Percentiles rank a stretch among this genome's conserved stretches.
Evolutionary conservation across 2,888 invertebrate species (phyloP).

Genomic region (Drosophila borborema): DNA sequence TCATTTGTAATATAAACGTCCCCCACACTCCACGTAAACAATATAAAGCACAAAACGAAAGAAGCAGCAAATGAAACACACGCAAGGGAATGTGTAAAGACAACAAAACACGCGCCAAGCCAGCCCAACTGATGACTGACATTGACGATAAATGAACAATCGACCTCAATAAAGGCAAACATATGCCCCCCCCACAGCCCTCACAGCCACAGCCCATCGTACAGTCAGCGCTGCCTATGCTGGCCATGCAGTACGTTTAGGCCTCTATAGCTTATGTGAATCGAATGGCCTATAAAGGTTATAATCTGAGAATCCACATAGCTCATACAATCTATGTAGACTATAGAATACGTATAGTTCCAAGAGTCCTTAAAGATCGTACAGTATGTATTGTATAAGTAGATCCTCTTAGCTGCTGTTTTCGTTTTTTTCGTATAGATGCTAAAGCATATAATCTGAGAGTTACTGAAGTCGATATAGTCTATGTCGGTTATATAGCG

Average conservation of each 20-base stretch:
- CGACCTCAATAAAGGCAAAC: conserved; percentile 70
- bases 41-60: conserved; percentile 18
- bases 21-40: conserved; percentile 44
- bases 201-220: not conserved
- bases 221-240: not conserved
- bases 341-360: not conserved
- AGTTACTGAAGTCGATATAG: too few species aligned
- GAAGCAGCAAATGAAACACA: conserved; percentile 11
- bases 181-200: conserved; percentile 16
- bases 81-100: conserved; percentile 66
- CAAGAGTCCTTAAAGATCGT: not conserved
- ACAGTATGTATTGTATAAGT: too few species aligned
- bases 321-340: not conserved
- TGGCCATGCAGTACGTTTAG: not conserved
- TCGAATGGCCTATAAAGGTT: not conserved
- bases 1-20: conserved; percentile 36
- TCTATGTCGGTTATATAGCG: too few species aligned
- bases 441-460: too few species aligned
- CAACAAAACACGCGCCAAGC: conserved; percentile 68
- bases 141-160: conserved; percentile 77
- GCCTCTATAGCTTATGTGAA: not conserved
- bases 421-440: too few species aligned
- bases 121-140: conserved; percentile 69
- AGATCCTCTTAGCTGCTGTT: too few species aligned
- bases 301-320: not conserved